Evolutionary conservation across 2,888 invertebrate genomes (phyloP).

Genomic region (Ochlodes sylvanus): DNA sequence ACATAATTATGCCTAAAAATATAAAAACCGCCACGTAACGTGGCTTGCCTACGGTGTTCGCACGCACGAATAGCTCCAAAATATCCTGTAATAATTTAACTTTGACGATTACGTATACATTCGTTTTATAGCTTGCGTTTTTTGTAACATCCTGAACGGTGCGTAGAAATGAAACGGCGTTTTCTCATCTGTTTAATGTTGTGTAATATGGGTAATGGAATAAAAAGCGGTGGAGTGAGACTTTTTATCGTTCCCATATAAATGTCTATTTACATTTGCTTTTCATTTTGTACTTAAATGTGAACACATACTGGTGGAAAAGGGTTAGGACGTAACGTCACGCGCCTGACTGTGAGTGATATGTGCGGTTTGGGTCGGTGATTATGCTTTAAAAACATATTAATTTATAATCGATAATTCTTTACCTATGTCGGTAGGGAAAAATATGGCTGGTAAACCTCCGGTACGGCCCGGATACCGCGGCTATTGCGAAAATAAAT

Average conservation of each 20-base stretch:
- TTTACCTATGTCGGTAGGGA: too few relatives aligned
- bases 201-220: constrained; percentile 25
- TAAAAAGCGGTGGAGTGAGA: constrained; percentile 22
- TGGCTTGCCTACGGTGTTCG: too few relatives aligned
- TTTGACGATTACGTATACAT: constrained; percentile 33
- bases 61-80: neutral
- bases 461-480: too few relatives aligned
- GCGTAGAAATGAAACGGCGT: constrained; percentile 6
- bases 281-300: constrained; percentile 4
- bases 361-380: constrained; percentile 30
- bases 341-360: too few relatives aligned
- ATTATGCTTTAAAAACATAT: neutral
- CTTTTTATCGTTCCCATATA: constrained; percentile 23
- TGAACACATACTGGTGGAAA: neutral
- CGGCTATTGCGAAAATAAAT: too few relatives aligned
- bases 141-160: constrained; percentile 24
- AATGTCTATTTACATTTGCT: constrained; percentile 13
- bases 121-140: constrained; percentile 37
- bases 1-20: too few relatives aligned
- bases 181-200: constrained; percentile 34
- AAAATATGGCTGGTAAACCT: too few relatives aligned
- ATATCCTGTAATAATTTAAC: constrained; percentile 14
- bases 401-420: too few relatives aligned
- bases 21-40: too few relatives aligned
- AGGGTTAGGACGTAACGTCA: neutral